Conservation (phyloP, 2,113 vertebrate species). For the Paracanthobrama guichenoti region DNA sequence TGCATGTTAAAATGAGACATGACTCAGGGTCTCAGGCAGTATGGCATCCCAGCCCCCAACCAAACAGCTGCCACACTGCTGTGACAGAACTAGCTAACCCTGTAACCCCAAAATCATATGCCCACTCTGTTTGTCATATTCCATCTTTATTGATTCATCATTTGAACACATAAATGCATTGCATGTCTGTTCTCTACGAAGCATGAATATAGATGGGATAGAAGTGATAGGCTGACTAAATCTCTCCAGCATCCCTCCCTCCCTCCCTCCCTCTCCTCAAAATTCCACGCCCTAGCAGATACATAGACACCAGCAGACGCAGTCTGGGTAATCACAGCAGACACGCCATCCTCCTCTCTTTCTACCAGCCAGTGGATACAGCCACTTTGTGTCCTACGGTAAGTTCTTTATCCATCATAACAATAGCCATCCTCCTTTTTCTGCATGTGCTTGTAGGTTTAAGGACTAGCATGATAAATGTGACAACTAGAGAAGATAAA, state of each 20-base stretch:
- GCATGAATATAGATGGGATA: slow-evolving; percentile 61
- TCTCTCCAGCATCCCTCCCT: slow-evolving; percentile 39
- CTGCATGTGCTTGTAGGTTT: background rate
- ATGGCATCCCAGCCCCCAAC: slow-evolving; percentile 15
- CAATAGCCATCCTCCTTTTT: slow-evolving; percentile 11
- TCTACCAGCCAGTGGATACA: slow-evolving; percentile 56
- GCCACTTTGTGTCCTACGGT: slow-evolving; percentile 33
- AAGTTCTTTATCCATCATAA: slow-evolving; percentile 39
- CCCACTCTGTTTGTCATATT: slow-evolving; percentile 42
- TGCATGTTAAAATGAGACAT: slow-evolving; percentile 40
- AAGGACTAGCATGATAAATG: background rate
- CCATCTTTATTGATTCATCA: slow-evolving; percentile 22
- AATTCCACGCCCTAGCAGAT: slow-evolving; percentile 71
- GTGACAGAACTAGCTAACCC: slow-evolving; percentile 37
- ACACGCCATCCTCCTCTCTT: slow-evolving; percentile 59
- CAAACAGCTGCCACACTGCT: slow-evolving; percentile 17
- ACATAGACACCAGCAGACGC: slow-evolving; percentile 66
- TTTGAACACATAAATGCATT: slow-evolving; percentile 4
- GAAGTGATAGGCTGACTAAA: slow-evolving; percentile 60
- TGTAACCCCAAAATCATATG: slow-evolving; percentile 9
- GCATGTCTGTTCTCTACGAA: slow-evolving; percentile 40
- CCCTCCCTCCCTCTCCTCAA: slow-evolving; percentile 59
- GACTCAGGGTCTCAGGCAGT: slow-evolving; percentile 11
- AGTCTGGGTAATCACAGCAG: slow-evolving; percentile 25
- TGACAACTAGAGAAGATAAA: background rate